Evolutionary conservation across 2,888 invertebrate genomes (phyloP), one percentile per base, ranked within the genome.

Genomic region (Yponomeuta sedellus): DNA sequence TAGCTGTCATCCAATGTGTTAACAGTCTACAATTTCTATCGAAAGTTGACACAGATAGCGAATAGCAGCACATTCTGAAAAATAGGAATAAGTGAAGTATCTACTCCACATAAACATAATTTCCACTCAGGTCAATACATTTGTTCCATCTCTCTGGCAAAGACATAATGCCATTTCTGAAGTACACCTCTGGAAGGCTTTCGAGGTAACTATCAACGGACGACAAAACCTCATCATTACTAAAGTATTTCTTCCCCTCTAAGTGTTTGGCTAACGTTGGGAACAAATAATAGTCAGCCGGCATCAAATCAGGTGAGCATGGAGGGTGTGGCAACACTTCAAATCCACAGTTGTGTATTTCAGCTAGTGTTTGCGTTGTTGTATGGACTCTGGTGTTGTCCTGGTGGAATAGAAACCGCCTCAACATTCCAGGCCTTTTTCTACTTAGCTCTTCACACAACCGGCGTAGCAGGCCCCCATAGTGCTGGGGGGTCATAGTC

Each of bases 21-120:
- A 34, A 34, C 34, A 8, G 34, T 34, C 34, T 34, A 34, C 34
- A 34, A 34, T 8, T 52, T 12, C 44, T 52, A 12, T 16, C 44
- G 16, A 52, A 52, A 16, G 1, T 52, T 52, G 44, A 16, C 5
- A 5, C 16, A 52, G 44, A 52, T 52, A 52, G 12, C 12, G 16
- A 52, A 16, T 52, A 52, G 44, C 12, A 52, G 16, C 34, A 25
- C 25, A 25, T 6, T 8, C 1, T 6, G 34, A 34, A 34, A 34
- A 34, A 34, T 34, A 34, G 8, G 34, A 34, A 34, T 34, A 34
- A 34, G 6, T 34, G 8, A 34, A 34, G 34, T 34, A 8, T 16
- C 16, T 52, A 52, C 44, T 52, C 44, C 44, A 52, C 44, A 52
- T 52, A 52, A 52, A 52, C 44, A 52, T 52, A 52, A 52, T 52